Conservation (phyloP, 30 jellyfish, hydroid and myxozoan genomes). For the Mastigias papua region DNA sequence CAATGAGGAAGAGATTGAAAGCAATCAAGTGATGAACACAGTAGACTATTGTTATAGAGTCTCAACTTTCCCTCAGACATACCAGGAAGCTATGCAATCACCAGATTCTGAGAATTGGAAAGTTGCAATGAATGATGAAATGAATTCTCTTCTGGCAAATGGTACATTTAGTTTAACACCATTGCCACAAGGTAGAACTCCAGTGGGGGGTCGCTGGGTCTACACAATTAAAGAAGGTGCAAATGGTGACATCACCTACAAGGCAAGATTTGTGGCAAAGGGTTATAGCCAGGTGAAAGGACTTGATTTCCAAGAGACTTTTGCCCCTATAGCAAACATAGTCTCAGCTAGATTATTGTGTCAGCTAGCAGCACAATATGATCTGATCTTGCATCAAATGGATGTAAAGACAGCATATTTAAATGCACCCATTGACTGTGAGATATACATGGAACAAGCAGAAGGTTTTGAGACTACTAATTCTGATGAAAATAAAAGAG, state of each 20-base stretch:
- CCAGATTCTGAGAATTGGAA: conserved; percentile 32
- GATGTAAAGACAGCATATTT: conserved; percentile 44
- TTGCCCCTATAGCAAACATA: conserved; percentile 50
- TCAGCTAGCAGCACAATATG: conserved; percentile 28
- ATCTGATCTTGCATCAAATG: conserved; percentile 33
- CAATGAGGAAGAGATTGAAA: conserved; percentile 30
- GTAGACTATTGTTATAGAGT: conserved; percentile 25
- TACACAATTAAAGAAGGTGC: conserved; percentile 29
- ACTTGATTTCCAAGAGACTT: conserved; percentile 22
- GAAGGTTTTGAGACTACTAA: conserved; percentile 41
- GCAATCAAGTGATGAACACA: background rate
- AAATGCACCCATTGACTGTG: conserved; percentile 59
- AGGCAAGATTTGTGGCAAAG: conserved; percentile 49
- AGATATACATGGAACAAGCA: conserved; percentile 53
- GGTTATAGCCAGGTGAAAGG: conserved; percentile 43
- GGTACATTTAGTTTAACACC: background rate
- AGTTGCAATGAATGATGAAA: conserved; percentile 39
- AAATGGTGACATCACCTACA: conserved; percentile 1
- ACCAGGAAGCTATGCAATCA: conserved; percentile 27
- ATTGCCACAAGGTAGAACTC: conserved; percentile 31
- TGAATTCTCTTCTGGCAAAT: conserved; percentile 17
- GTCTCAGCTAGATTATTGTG: background rate
- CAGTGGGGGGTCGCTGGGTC: conserved; percentile 64
- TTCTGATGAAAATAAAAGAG: background rate
- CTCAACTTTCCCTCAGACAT: conserved; percentile 5